These are phyloP conservation scores for Idaea straminata DNA, from an alignment of 2,888 invertebrate genomes.

Conservation along the genomic window DNA sequence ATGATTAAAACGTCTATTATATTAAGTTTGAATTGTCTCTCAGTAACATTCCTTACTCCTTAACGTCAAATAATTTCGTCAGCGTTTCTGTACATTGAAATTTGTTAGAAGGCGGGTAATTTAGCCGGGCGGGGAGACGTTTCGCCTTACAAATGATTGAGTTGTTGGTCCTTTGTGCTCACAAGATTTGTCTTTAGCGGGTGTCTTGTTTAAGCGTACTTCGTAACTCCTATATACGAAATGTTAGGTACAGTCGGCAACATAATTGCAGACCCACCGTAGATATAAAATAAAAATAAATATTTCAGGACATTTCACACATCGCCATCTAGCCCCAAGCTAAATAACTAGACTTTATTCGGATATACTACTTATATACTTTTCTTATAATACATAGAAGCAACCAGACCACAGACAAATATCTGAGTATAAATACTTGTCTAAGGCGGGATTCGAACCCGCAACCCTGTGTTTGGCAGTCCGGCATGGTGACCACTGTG, in stretches of 20 bases:
- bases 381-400: no score
- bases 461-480: no score
- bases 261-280: no score
- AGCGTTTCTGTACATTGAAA: background rate
- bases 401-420: no score
- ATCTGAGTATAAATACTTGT: no score
- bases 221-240: background rate
- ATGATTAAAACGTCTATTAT: conserved; percentile 1
- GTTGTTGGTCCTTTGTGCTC: conserved; percentile 11
- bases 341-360: no score
- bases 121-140: background rate
- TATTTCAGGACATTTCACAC: no score
- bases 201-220: conserved; percentile 2
- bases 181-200: conserved; percentile 9
- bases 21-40: background rate
- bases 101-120: background rate
- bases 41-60: background rate
- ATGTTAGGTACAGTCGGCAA: background rate
- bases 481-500: no score
- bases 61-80: background rate
- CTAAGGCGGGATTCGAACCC: no score
- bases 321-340: no score
- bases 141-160: conserved; percentile 13
- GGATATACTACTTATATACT: no score
- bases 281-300: no score